phyloP scores from a whole-genome alignment of 1,140 invertebrate genomes.

The Mizuhopecten yessoensis region DNA sequence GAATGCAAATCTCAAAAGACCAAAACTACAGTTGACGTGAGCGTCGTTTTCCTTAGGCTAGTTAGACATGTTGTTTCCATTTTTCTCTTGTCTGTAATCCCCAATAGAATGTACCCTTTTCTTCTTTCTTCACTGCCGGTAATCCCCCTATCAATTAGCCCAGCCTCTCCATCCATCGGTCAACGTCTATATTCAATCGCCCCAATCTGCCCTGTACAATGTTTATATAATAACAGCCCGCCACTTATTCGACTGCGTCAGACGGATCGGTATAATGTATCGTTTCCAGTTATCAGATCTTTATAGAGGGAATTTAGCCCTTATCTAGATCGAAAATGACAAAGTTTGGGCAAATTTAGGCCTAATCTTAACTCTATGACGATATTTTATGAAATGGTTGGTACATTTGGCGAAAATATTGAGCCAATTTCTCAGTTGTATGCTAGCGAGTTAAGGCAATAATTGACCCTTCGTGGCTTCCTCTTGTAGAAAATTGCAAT shows the following conservation, averaged over 20 bases:
- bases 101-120: background rate
- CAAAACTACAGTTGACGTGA: background rate
- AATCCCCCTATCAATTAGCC: constrained; percentile 38
- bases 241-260: background rate
- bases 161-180: background rate
- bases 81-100: background rate
- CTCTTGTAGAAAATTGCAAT: constrained; percentile 39
- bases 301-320: background rate
- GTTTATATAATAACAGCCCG: constrained; percentile 33
- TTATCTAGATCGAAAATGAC: constrained; percentile 34
- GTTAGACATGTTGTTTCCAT: background rate
- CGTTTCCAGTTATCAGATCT: constrained; percentile 38
- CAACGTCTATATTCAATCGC: constrained; percentile 6
- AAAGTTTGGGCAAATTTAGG: constrained; percentile 39
- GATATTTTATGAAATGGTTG: constrained; percentile 39
- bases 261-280: background rate
- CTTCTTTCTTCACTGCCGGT: background rate
- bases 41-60: background rate
- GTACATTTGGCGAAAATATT: constrained; percentile 39
- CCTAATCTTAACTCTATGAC: constrained; percentile 34
- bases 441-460: constrained; percentile 1
- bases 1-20: background rate
- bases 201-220: constrained; percentile 2
- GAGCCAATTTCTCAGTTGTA: constrained; percentile 27
- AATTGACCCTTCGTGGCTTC: constrained; percentile 31